phyloP scores from a whole-genome alignment of 2,888 invertebrate species.

The Tachina grossa region DNA sequence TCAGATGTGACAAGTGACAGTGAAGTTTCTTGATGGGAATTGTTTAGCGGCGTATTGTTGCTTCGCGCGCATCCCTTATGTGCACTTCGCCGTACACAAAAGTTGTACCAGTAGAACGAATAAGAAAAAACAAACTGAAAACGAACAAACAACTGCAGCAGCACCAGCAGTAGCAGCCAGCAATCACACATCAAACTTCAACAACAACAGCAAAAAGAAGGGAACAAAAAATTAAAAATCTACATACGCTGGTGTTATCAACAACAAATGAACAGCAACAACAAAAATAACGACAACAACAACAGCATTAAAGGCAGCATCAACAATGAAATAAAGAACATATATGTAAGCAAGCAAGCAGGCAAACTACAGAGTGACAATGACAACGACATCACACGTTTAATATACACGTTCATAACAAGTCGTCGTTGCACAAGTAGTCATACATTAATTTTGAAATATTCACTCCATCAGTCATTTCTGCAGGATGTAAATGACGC shows the following conservation, averaged over 20 bases:
- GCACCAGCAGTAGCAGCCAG: slow-evolving; percentile 45
- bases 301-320: slow-evolving; percentile 38
- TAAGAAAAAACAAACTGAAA: slow-evolving; percentile 9
- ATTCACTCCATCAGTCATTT: slow-evolving; percentile 70
- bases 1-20: slow-evolving; percentile 82
- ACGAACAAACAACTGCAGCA: slow-evolving; percentile 44
- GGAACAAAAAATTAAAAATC: slow-evolving; percentile 14
- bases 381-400: slow-evolving; percentile 66
- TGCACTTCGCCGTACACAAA: slow-evolving; percentile 42
- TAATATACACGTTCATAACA: slow-evolving; percentile 65
- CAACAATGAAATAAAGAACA: slow-evolving; percentile 54
- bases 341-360: slow-evolving; percentile 32
- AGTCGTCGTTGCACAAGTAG: slow-evolving; percentile 36
- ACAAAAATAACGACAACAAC: slow-evolving; percentile 17
- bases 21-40: slow-evolving; percentile 79
- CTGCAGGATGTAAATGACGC: slow-evolving; percentile 70
- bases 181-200: slow-evolving; percentile 64
- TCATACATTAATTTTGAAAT: slow-evolving; percentile 69
- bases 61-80: slow-evolving; percentile 57
- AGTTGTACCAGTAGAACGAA: slow-evolving; percentile 28
- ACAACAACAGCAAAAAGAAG: slow-evolving; percentile 28
- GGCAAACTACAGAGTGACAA: slow-evolving; percentile 51
- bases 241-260: slow-evolving; percentile 57
- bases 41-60: slow-evolving; percentile 70
- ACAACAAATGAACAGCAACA: slow-evolving; percentile 66